Conservation (phyloP, 2,797 vertebrate species). For the Crax fasciolata region DNA sequence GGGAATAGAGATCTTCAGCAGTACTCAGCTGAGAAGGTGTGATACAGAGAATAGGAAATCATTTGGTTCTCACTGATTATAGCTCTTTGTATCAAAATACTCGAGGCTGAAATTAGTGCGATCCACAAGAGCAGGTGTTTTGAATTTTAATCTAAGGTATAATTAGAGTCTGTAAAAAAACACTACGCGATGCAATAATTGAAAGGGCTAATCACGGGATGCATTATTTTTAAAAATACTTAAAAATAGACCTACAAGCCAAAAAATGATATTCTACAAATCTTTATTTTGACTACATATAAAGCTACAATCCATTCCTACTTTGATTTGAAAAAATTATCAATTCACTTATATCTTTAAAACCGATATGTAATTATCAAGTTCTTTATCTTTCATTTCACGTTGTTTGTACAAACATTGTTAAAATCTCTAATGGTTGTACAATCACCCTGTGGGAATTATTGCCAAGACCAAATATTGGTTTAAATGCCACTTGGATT, state of each 20-base stretch:
- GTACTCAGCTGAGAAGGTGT: conserved; percentile 54
- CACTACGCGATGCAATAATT: conserved; percentile 65
- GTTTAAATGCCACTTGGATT: conserved; percentile 68
- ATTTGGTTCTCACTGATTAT: conserved; percentile 75
- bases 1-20: conserved; percentile 17
- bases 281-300: conserved; percentile 77
- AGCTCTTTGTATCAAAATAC: conserved; percentile 80
- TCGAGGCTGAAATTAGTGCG: conserved; percentile 74
- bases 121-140: conserved; percentile 83
- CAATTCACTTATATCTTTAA: conserved; percentile 64
- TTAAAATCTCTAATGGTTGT: conserved; percentile 63
- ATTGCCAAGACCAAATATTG: conserved; percentile 40
- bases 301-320: conserved; percentile 68
- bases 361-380: conserved; percentile 72
- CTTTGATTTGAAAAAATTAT: conserved; percentile 80
- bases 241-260: conserved; percentile 68
- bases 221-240: conserved; percentile 67
- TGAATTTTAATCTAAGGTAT: conserved; percentile 79
- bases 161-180: conserved; percentile 79
- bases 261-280: conserved; percentile 42
- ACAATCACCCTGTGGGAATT: conserved; percentile 55
- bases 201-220: conserved; percentile 79
- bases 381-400: conserved; percentile 70
- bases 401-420: conserved; percentile 75
- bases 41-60: conserved; percentile 66